Evolutionary conservation across 2,797 vertebrate genomes (phyloP), one percentile per base, ranked within the genome.

Genomic region (Enteromius treurensis): DNA sequence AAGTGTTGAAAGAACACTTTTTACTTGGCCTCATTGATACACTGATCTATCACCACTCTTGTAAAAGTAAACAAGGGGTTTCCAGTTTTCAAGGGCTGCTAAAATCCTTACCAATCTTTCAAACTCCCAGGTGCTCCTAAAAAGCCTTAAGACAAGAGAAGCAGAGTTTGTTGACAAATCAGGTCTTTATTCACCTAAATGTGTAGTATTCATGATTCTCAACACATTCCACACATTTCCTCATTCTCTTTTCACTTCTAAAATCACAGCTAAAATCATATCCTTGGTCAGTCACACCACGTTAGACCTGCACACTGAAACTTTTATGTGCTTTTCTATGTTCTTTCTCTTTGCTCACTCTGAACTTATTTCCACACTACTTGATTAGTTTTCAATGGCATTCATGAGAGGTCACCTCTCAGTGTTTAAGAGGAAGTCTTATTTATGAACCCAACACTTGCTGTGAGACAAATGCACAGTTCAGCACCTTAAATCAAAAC

Each of bases 111-210:
- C 19, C 42, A 51, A n/a, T 45, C 14, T 77, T 5, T 58, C n/a
- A 45, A 60, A 62, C 51, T 45, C 19, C 23, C 26, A 23, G 13
- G 32, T 34, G 13, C 26, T 29, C 14, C 5, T 2, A 42, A 60
- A 45, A 62, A 34, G 26, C 26, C 8, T 76, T 42, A 40, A 40
- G 32, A 55, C 1, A n/a, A 74, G 17, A 2, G 91, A 91, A 88
- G 89, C 85, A 88, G 87, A 85, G 87, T 45, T 45, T 86, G 88
- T 87, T 85, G 89, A 94, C 92, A 90, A 92, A 93, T 93, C 90
- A 88, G 87, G 86, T 85, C 86, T 84, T 64, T 69, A 85, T 85
- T 91, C 89, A 73, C 88, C 90, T 86, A 86, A 40, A 19, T 23
- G 2, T 73, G 19, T 84, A 89, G 83, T 87, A 90, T 89, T 19